phyloP scores from a whole-genome alignment of 2,888 invertebrate species.

The Thereva nobilitata region DNA sequence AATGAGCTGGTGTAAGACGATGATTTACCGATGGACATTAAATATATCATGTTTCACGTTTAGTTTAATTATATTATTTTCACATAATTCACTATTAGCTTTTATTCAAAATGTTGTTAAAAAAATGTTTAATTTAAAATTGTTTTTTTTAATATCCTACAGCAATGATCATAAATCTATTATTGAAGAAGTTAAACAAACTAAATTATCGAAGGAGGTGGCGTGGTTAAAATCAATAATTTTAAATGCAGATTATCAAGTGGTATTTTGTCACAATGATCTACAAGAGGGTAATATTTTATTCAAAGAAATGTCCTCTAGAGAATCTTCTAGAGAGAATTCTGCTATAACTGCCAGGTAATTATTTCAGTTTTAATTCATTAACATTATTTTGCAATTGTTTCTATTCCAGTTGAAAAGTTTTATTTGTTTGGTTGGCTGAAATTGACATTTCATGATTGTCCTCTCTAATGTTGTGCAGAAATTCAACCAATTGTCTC shows the following conservation, averaged over 20 bases:
- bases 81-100: not conserved
- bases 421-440: constrained; percentile 35
- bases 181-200: constrained; percentile 52
- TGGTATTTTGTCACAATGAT: constrained; percentile 94
- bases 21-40: no score
- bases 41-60: not conserved
- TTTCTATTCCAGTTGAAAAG: constrained; percentile 42
- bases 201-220: constrained; percentile 69
- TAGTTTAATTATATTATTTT: not conserved
- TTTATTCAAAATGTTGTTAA: not conserved
- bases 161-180: constrained; percentile 7
- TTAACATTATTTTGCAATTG: constrained; percentile 39
- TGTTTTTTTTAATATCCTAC: not conserved
- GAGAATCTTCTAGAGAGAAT: constrained; percentile 34
- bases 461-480: constrained; percentile 11
- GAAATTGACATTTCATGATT: constrained; percentile 17
- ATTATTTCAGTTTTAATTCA: constrained; percentile 33
- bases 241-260: constrained; percentile 69
- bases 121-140: not conserved
- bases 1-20: no score
- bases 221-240: constrained; percentile 71
- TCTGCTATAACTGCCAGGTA: constrained; percentile 37
- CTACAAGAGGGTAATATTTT: constrained; percentile 82
- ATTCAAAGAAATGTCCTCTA: constrained; percentile 54
- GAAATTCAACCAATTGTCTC: constrained; percentile 30